Conservation (phyloP, 30 jellyfish, hydroid and myxozoan species). For the Hydra vulgaris region DNA sequence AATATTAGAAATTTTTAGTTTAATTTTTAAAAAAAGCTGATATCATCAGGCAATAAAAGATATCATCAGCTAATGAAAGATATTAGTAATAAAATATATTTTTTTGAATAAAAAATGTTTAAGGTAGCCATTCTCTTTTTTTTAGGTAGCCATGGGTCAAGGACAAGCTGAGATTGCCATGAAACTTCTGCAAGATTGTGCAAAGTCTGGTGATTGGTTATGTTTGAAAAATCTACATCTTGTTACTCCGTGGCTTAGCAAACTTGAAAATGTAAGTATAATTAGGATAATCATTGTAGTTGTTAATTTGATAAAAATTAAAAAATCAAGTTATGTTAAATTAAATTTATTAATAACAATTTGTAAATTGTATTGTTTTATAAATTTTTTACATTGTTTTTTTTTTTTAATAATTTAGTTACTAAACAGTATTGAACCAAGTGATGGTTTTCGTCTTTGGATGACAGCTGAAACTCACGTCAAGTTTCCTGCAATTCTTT, state of each 20-base stretch:
- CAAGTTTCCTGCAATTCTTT: slow-evolving; percentile 70
- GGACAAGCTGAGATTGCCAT: slow-evolving; percentile 91
- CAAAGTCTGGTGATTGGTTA: slow-evolving; percentile 78
- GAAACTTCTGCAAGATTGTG: slow-evolving; percentile 43
- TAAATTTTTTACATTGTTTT: no score
- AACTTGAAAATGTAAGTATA: slow-evolving; percentile 58
- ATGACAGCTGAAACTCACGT: slow-evolving; percentile 88
- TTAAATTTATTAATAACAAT: no score
- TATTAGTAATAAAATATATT: not conserved
- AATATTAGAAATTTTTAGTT: no score
- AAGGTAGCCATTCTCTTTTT: not conserved
- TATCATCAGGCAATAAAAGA: no score
- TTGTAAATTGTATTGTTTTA: no score
- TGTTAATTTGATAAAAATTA: no score
- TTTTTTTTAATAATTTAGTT: slow-evolving; percentile 27
- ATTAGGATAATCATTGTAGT: not conserved
- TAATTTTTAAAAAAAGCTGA: no score
- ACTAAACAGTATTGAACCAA: slow-evolving; percentile 73
- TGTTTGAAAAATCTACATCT: slow-evolving; percentile 80
- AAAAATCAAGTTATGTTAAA: no score
- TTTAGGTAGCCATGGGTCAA: slow-evolving; percentile 95
- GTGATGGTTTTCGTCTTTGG: slow-evolving; percentile 83
- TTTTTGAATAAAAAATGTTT: not conserved
- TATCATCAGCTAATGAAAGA: no score
- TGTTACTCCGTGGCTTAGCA: slow-evolving; percentile 81